Evolutionary conservation across 2,797 vertebrate species (phyloP).

Genomic region (Epinephelus awoara): DNA sequence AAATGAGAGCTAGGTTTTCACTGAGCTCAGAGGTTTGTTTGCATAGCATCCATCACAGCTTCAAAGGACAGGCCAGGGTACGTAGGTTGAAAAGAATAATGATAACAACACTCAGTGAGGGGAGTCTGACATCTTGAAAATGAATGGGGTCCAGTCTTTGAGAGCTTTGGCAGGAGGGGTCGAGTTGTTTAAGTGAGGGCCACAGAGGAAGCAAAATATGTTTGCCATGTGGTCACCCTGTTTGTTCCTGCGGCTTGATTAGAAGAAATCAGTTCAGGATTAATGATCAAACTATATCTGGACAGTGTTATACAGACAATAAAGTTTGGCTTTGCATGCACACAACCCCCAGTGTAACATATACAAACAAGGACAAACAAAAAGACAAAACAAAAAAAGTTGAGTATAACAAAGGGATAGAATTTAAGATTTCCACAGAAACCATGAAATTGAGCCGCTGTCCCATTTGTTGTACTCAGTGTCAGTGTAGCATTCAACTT

Average conservation of each 20-base stretch:
- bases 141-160: conserved; percentile 61
- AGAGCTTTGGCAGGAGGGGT: conserved; percentile 51
- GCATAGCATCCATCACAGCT: conserved; percentile 77
- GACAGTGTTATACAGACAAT: conserved; percentile 47
- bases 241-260: conserved; percentile 70
- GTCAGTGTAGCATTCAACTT: background rate
- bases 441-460: conserved; percentile 36
- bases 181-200: conserved; percentile 56
- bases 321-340: conserved; percentile 43
- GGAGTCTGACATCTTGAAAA: conserved; percentile 63
- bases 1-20: conserved; percentile 49
- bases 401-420: conserved; percentile 26
- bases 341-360: conserved; percentile 20
- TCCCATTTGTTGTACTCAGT: conserved; percentile 29
- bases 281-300: conserved; percentile 60
- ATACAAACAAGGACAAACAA: conserved; percentile 54
- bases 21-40: conserved; percentile 75
- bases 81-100: conserved; percentile 75
- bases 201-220: conserved; percentile 37
- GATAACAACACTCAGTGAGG: conserved; percentile 72
- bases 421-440: conserved; percentile 39
- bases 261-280: conserved; percentile 56
- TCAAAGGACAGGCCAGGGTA: conserved; percentile 70
- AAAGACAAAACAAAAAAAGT: conserved; percentile 30
- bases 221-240: conserved; percentile 67